phyloP scores from a whole-genome alignment of 2,888 invertebrate genomes.

The Griposia aprilina region DNA sequence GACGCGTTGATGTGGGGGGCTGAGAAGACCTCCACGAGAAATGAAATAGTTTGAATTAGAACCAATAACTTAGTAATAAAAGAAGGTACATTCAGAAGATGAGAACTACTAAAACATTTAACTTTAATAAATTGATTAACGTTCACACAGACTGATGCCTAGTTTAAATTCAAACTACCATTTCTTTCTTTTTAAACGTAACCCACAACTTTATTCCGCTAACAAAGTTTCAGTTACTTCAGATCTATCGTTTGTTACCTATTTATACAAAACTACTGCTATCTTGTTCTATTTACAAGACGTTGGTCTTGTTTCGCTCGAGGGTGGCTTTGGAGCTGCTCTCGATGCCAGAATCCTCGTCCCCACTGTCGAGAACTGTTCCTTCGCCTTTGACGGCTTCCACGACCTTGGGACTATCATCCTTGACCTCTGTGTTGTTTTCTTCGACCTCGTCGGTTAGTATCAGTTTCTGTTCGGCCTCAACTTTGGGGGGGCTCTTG shows the following conservation, averaged over 20 bases:
- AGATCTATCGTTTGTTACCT: conserved; percentile 57
- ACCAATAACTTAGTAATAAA: conserved; percentile 32
- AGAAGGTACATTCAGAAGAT: conserved; percentile 37
- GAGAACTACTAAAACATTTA: conserved; percentile 42
- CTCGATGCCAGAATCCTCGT: conserved; percentile 92
- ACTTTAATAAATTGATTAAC: conserved; percentile 13
- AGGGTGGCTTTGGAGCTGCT: conserved; percentile 91
- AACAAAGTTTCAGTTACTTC: conserved; percentile 65
- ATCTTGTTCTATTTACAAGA: conserved; percentile 75
- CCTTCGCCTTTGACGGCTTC: conserved; percentile 90
- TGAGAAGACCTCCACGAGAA: conserved; percentile 37
- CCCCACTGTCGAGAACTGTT: conserved; percentile 91
- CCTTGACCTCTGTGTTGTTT: conserved; percentile 70
- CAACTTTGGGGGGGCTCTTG: conserved; percentile 81
- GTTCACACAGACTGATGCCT: conserved; percentile 33
- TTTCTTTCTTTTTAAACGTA: conserved; percentile 35
- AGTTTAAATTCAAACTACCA: conserved; percentile 47
- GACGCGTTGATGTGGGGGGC: conserved; percentile 37
- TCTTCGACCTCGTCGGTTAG: conserved; percentile 74
- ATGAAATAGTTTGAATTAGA: conserved; percentile 51
- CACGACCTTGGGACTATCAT: conserved; percentile 76
- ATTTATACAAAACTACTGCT: conserved; percentile 65
- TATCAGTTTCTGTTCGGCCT: conserved; percentile 80
- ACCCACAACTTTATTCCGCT: conserved; percentile 61
- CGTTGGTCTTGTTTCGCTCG: conserved; percentile 86